Conservation (phyloP, 2,888 invertebrate species). For the Marronus borbonicus region DNA sequence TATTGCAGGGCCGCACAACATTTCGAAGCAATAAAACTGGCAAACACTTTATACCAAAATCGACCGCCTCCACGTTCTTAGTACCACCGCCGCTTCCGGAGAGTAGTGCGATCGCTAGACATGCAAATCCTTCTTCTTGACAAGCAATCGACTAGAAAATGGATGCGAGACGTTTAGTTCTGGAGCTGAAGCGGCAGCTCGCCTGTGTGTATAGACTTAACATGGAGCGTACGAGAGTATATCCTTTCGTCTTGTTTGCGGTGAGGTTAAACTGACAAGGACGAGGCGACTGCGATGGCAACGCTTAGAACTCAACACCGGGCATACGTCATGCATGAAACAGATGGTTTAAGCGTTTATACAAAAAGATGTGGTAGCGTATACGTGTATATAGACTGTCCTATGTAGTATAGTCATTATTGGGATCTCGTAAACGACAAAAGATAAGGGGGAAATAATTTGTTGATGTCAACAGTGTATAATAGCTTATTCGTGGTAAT, state of each 20-base stretch:
- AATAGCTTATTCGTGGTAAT: too few relatives aligned
- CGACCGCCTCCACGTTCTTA: too few relatives aligned
- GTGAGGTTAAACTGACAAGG: conserved; percentile 7
- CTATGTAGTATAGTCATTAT: too few relatives aligned
- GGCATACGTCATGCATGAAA: not conserved
- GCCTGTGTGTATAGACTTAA: not conserved
- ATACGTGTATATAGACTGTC: too few relatives aligned
- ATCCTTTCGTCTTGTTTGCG: conserved; percentile 27
- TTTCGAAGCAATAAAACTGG: too few relatives aligned
- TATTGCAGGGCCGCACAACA: too few relatives aligned
- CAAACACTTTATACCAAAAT: too few relatives aligned
- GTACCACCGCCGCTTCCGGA: not conserved
- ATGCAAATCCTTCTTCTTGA: conserved; percentile 29
- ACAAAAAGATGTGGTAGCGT: not conserved
- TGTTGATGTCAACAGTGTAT: too few relatives aligned
- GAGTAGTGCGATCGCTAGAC: conserved; percentile 20
- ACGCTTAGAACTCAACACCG: not conserved
- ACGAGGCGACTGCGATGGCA: not conserved
- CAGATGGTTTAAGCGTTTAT: not conserved
- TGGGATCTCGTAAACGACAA: too few relatives aligned
- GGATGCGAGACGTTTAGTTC: conserved; percentile 27
- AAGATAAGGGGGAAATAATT: too few relatives aligned
- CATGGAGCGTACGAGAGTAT: not conserved
- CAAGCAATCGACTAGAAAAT: conserved; percentile 27
- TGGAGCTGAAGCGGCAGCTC: not conserved